Evolutionary conservation across 2,113 vertebrate genomes (phyloP), one percentile per base, ranked within the genome.

Genomic region (Ciconia stormi): DNA sequence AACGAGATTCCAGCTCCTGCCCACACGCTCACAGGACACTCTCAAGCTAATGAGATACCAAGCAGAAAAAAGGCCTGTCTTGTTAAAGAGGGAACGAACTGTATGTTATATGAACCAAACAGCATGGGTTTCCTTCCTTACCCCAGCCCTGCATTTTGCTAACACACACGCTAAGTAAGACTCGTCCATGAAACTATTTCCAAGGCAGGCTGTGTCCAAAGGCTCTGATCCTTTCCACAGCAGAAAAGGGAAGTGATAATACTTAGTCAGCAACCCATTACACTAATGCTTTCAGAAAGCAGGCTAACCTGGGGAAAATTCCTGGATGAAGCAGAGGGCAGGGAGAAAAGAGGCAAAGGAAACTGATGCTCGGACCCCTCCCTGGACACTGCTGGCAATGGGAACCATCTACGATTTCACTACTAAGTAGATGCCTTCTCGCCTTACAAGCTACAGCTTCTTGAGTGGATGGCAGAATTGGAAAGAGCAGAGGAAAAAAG

Each of bases 341-440:
- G 26, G 53, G 26, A 96, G 87, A 89, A 87, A 63, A 76, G 17
- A 65, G 30, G 87, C 47, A 96, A 93, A 94, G 91, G 87, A 87
- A 95, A 95, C 14, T 71, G 55, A 67, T 62, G 80, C 59, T 88
- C 30, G 2, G 78, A 53, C 26, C 19, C 9, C 26, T 66, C 38
- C 67, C 38, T 38, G 63, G n/a, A 70, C 50, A 16, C 16, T 55
- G 50, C 50, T 62, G 55, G 72, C 42, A 84, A 50, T 0, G 0
- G 53, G 59, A 94, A 50, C 17, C 46, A 56, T 27, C 58, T 46
- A 69, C 7, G 0, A 50, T 36, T 72, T 86, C 50, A 40, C 5
- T 2, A 23, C 11, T 18, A 18, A 85, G 13, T 52, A 58, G 56
- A 52, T 52, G 52, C 38, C 40, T 93, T n/a, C 74, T 62, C 2